phyloP scores from a whole-genome alignment of 2,888 invertebrate genomes.

The Melikaiella ostensackeni region DNA sequence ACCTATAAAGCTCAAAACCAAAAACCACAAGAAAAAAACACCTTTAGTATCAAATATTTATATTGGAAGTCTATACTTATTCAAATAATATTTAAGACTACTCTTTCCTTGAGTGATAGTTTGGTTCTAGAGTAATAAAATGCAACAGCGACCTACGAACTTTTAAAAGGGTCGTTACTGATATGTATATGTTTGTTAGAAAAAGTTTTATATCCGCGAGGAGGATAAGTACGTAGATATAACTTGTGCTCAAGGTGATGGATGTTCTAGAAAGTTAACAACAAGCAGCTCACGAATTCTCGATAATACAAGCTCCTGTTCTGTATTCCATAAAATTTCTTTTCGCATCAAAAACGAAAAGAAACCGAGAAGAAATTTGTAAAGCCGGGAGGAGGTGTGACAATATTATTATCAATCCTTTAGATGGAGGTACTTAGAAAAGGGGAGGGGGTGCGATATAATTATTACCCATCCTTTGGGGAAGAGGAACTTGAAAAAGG shows the following conservation, averaged over 20 bases:
- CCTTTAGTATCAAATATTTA: no score
- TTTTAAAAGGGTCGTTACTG: constrained; percentile 12
- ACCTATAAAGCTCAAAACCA: no score
- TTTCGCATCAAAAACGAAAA: not conserved
- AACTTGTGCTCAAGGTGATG: constrained; percentile 26
- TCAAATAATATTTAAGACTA: not conserved
- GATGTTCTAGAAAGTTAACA: constrained; percentile 11
- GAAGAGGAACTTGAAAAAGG: no score
- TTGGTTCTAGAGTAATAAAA: constrained; percentile 5
- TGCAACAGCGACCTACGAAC: constrained; percentile 6
- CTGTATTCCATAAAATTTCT: not conserved
- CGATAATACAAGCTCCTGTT: constrained; percentile 1
- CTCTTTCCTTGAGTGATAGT: not conserved
- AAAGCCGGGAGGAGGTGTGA: no score
- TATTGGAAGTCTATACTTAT: no score
- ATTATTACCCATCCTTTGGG: no score
- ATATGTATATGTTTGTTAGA: constrained; percentile 15
- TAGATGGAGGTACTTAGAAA: no score
- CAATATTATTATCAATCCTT: no score
- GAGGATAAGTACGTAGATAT: constrained; percentile 11
- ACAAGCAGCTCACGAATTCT: constrained; percentile 23
- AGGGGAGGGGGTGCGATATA: no score
- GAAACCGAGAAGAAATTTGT: not conserved
- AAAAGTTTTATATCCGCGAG: constrained; percentile 16
- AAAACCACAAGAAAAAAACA: no score